Evolutionary conservation across 2,113 vertebrate genomes (phyloP).

Genomic region (Phaethon lepturus): DNA sequence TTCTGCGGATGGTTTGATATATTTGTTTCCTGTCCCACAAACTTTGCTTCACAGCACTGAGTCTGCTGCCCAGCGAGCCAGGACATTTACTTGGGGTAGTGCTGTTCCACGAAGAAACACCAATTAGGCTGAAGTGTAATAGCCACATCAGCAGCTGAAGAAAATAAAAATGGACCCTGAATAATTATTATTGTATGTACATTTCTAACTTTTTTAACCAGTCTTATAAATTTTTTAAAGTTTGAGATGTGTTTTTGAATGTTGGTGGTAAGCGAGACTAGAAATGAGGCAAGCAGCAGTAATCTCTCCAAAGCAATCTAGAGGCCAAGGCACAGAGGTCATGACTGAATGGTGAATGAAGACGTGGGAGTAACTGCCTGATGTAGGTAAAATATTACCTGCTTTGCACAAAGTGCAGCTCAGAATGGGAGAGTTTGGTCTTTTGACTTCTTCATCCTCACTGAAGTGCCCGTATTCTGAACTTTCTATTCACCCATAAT

Average conservation of each 20-base stretch:
- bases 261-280: background rate
- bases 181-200: background rate
- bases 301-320: background rate
- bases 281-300: background rate
- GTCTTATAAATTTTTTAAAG: background rate
- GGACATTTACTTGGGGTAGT: rapidly evolving
- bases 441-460: background rate
- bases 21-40: background rate
- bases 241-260: background rate
- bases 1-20: background rate
- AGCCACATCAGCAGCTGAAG: background rate
- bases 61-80: background rate
- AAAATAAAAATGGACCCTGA: background rate
- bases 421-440: background rate
- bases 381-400: background rate
- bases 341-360: background rate
- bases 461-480: background rate
- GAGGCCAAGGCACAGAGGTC: background rate
- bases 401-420: background rate
- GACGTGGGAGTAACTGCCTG: background rate
- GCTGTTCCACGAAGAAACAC: background rate
- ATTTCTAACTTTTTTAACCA: background rate
- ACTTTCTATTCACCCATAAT: background rate
- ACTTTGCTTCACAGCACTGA: background rate
- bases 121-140: background rate